phyloP scores from a whole-genome alignment of 2,888 invertebrate species.

The Anticlea derivata region DNA sequence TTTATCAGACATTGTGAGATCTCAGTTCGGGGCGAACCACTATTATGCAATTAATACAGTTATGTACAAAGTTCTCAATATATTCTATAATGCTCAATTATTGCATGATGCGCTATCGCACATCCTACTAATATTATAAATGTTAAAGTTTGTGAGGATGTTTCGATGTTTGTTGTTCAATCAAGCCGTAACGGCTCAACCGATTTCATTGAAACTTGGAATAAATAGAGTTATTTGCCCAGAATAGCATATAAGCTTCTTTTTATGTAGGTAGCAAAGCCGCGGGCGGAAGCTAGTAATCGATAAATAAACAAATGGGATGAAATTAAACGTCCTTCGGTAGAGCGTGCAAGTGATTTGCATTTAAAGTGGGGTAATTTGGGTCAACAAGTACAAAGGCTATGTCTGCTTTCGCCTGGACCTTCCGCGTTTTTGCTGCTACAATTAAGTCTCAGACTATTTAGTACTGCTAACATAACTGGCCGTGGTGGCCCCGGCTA shows the following conservation, averaged over 20 bases:
- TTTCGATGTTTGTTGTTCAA: no score
- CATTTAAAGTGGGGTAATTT: constrained; percentile 74
- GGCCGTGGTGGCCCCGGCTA: no score
- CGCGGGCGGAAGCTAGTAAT: constrained; percentile 16
- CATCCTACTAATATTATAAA: constrained; percentile 1
- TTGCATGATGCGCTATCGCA: constrained; percentile 2
- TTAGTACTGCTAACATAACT: neutral
- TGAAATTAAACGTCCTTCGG: constrained; percentile 40
- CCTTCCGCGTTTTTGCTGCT: neutral
- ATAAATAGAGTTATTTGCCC: no score
- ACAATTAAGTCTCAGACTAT: neutral
- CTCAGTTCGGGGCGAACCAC: no score
- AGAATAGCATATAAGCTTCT: no score
- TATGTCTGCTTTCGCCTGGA: constrained; percentile 43
- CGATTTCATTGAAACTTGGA: no score
- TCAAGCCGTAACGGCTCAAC: no score
- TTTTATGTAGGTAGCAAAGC: no score
- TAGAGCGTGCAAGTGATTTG: constrained; percentile 55
- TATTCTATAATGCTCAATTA: neutral
- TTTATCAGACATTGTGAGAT: no score
- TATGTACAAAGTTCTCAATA: no score
- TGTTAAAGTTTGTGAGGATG: no score
- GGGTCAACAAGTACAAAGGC: constrained; percentile 55
- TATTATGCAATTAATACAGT: neutral
- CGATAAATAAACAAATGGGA: constrained; percentile 37